Conservation (phyloP, 2,888 invertebrate genomes). For the Melinopterus prodromus region DNA sequence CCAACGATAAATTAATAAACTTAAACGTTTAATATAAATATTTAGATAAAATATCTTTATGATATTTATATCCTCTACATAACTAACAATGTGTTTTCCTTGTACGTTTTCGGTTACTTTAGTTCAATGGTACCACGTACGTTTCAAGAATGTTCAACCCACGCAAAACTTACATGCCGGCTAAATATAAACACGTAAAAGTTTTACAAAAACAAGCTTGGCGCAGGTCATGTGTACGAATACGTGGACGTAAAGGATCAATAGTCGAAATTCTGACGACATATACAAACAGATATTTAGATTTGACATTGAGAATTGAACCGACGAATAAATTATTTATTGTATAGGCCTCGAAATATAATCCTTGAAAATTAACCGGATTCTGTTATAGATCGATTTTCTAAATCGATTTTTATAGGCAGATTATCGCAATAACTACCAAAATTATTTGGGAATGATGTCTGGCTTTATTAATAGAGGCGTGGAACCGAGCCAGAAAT, state of each 20-base stretch:
- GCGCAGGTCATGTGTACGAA: background rate
- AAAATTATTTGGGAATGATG: background rate
- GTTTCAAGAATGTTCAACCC: background rate
- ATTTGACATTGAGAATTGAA: background rate
- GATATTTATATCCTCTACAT: too few species aligned
- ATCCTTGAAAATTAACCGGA: background rate
- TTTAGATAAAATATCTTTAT: too few species aligned
- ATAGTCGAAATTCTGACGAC: background rate
- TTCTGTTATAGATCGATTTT: too few species aligned
- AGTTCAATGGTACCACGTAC: background rate
- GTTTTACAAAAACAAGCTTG: constrained; percentile 4
- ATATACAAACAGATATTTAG: background rate
- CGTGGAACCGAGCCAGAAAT: background rate
- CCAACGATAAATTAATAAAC: too few species aligned
- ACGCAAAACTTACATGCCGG: background rate
- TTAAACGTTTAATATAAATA: too few species aligned
- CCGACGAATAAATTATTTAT: background rate
- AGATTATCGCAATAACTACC: background rate
- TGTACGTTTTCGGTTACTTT: background rate
- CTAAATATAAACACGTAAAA: background rate
- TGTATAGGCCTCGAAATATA: background rate
- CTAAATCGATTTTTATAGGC: background rate
- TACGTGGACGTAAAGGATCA: background rate
- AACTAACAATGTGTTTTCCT: too few species aligned
- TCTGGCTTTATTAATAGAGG: background rate